A percentile compares a stretch with the other conserved stretches of the same genome.
Conservation (phyloP, 2,113 vertebrate genomes). For the Rhinopomastus cyanomelas region DNA sequence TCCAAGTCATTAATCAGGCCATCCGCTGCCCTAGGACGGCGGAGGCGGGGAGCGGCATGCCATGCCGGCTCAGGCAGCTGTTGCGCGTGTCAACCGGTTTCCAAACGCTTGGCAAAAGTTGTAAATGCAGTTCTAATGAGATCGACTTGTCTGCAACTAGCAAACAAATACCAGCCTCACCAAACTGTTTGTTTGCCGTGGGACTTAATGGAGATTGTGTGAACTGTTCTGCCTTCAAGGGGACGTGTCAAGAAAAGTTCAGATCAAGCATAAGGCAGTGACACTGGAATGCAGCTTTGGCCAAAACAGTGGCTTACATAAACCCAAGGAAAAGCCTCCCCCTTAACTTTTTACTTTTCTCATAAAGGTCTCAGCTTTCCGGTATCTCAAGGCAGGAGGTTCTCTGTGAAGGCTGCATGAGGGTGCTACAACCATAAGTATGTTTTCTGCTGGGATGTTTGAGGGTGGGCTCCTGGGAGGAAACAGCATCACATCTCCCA, state of each 20-base stretch:
- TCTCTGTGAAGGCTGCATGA: not conserved
- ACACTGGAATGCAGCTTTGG: slow-evolving; percentile 51
- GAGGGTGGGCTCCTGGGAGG: not conserved
- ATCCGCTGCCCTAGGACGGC: not conserved
- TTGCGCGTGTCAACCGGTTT: slow-evolving; percentile 39
- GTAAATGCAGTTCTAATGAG: slow-evolving; percentile 57
- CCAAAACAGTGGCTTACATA: not conserved
- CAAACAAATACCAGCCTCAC: slow-evolving; percentile 56
- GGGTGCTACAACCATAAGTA: not conserved
- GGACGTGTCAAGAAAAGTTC: slow-evolving; percentile 54
- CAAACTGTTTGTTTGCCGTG: slow-evolving; percentile 44
- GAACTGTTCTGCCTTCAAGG: slow-evolving; percentile 33
- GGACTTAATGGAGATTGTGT: slow-evolving; percentile 54
- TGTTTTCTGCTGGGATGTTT: not conserved
- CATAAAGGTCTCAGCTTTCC: not conserved
- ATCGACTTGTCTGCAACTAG: slow-evolving; percentile 37
- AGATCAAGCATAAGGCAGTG: slow-evolving; percentile 28
- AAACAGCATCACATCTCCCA: not conserved
- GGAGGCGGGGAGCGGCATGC: slow-evolving; percentile 6
- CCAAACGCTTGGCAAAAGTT: slow-evolving; percentile 57
- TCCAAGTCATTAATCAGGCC: slow-evolving; percentile 30
- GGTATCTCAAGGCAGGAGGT: not conserved
- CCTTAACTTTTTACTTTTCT: too few species aligned
- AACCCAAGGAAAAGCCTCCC: not conserved
- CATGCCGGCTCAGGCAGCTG: slow-evolving; percentile 31